phyloP scores from a whole-genome alignment of 1,140 invertebrate genomes.

The Rhopalosiphum padi region DNA sequence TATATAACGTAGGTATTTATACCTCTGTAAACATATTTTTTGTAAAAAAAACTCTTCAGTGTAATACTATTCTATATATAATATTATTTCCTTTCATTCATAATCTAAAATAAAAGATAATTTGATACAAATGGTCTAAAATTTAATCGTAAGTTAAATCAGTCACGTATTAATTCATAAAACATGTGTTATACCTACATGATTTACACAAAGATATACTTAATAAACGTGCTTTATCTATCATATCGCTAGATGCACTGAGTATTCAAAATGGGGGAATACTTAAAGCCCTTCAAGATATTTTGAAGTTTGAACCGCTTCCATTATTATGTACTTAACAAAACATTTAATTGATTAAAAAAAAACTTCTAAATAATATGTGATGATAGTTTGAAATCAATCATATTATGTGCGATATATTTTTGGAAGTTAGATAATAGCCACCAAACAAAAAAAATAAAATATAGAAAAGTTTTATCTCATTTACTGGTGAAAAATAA shows the following conservation, averaged over 20 bases:
- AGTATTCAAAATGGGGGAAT: background rate
- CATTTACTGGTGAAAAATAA: background rate
- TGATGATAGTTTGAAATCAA: background rate
- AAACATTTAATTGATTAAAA: background rate
- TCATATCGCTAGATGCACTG: background rate
- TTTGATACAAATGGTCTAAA: background rate
- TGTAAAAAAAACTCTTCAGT: background rate
- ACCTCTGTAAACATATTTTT: background rate
- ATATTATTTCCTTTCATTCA: background rate
- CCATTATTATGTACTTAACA: background rate
- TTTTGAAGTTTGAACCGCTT: background rate
- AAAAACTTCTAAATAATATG: background rate
- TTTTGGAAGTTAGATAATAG: background rate
- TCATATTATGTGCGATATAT: background rate
- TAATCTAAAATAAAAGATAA: background rate
- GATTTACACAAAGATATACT: background rate
- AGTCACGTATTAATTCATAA: conserved; percentile 29
- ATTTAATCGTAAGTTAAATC: background rate
- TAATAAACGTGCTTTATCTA: background rate
- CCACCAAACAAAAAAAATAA: background rate
- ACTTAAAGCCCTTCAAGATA: background rate
- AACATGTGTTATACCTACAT: background rate
- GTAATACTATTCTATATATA: background rate
- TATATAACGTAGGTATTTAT: background rate
- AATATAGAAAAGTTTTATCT: background rate